phyloP scores from a whole-genome alignment of 2,888 invertebrate species.

The Malthinus flaveolus region DNA sequence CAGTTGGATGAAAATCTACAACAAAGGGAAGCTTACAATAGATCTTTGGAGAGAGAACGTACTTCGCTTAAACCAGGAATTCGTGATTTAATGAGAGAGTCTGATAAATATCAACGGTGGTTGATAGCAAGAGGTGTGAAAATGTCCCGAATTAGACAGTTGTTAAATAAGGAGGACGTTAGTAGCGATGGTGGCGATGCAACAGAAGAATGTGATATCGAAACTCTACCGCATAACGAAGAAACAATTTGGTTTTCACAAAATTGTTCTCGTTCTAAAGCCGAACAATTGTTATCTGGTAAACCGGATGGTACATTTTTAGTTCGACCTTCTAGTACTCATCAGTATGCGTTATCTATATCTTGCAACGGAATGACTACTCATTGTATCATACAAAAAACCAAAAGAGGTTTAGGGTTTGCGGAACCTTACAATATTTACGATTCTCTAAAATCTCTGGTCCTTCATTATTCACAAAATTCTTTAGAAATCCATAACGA shows the following conservation, averaged over 20 bases:
- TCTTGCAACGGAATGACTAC: constrained; percentile 82
- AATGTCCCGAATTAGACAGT: constrained; percentile 70
- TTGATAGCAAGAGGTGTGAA: constrained; percentile 76
- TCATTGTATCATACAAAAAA: constrained; percentile 91
- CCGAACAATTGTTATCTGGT: constrained; percentile 73
- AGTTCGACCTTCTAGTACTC: constrained; percentile 79
- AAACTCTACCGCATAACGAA: constrained; percentile 68
- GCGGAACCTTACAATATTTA: constrained; percentile 95
- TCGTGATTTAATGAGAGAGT: constrained; percentile 73
- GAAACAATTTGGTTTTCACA: constrained; percentile 78
- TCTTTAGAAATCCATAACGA: constrained; percentile 95
- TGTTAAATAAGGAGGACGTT: constrained; percentile 58
- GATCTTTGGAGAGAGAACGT: constrained; percentile 85
- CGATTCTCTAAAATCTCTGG: constrained; percentile 82
- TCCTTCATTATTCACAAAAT: constrained; percentile 89
- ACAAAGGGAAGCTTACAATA: constrained; percentile 75
- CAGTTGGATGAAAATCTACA: constrained; percentile 79
- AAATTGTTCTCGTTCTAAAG: constrained; percentile 76
- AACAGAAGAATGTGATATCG: constrained; percentile 59
- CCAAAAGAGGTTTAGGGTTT: constrained; percentile 88
- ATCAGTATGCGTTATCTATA: constrained; percentile 87
- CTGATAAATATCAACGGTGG: constrained; percentile 83
- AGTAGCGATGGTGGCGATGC: constrained; percentile 56
- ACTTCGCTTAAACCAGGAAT: constrained; percentile 88
- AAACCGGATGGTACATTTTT: constrained; percentile 92